Evolutionary conservation across 2,797 vertebrate species (phyloP).

Genomic region (Florisuga fusca): DNA sequence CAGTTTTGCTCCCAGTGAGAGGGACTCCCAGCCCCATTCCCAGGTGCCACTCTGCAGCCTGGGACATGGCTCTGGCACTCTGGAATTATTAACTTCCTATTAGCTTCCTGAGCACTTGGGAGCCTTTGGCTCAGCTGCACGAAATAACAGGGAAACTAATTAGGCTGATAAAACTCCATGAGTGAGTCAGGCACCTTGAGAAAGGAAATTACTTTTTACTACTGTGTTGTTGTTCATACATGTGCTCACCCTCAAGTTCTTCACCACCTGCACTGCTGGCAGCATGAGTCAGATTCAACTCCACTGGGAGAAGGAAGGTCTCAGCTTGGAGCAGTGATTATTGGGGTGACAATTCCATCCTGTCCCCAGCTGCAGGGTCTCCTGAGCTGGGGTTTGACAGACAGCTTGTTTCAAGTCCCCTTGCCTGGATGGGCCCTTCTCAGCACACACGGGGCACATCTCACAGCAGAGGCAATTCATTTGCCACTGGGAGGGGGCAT

Average conservation of each 20-base stretch:
- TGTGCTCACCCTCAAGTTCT: background rate
- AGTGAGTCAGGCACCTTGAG: background rate
- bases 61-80: background rate
- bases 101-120: constrained; percentile 42
- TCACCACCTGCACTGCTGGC: background rate
- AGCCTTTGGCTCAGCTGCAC: constrained; percentile 9
- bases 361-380: background rate
- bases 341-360: background rate
- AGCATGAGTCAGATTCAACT: background rate
- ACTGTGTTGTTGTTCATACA: background rate
- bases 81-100: background rate
- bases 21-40: background rate
- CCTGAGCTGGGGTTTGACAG: background rate
- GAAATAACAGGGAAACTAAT: constrained; percentile 51
- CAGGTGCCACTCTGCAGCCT: background rate
- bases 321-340: background rate
- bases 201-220: constrained; percentile 3
- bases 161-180: constrained; percentile 39
- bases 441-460: background rate
- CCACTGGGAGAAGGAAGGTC: background rate
- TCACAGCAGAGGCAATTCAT: background rate
- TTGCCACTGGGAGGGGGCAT: background rate
- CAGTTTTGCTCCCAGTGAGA: background rate
- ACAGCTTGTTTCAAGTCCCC: background rate
- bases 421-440: background rate